These are phyloP conservation scores for Menura novaehollandiae DNA, from an alignment of 2,113 vertebrate species.

Conservation along the genomic window DNA sequence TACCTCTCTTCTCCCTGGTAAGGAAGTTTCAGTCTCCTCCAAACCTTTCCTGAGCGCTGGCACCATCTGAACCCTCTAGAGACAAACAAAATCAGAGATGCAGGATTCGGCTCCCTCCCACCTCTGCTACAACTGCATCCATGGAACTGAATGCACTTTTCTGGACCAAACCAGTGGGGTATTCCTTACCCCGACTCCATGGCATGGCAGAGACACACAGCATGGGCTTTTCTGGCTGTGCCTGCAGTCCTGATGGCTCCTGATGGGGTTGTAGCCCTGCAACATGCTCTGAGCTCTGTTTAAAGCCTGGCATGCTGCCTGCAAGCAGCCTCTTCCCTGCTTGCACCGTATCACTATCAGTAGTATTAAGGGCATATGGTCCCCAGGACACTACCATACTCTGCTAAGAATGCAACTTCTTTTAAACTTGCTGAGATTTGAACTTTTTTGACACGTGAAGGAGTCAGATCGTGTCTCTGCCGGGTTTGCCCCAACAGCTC, in stretches of 20 bases:
- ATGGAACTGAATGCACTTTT: background rate
- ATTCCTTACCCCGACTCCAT: background rate
- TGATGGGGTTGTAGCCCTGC: background rate
- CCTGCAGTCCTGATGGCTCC: accelerated
- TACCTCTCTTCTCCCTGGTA: background rate
- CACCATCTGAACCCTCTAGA: background rate
- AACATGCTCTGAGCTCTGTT: background rate
- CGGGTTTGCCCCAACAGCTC: background rate
- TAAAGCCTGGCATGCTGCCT: background rate
- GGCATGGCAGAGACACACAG: too few relatives aligned
- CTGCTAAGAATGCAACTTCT: background rate
- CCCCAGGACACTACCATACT: background rate
- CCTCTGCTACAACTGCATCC: background rate
- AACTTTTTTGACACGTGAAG: background rate
- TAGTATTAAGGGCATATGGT: background rate
- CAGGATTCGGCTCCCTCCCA: background rate
- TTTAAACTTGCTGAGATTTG: background rate
- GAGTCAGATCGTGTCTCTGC: background rate
- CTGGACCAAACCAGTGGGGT: background rate
- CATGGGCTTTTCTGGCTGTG: background rate
- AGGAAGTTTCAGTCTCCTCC: background rate
- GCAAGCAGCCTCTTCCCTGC: background rate
- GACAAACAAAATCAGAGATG: background rate
- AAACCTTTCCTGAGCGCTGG: background rate
- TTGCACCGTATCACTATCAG: background rate